phyloP scores from a whole-genome alignment of 2,797 vertebrate species.

The Malurus leucopterus region DNA sequence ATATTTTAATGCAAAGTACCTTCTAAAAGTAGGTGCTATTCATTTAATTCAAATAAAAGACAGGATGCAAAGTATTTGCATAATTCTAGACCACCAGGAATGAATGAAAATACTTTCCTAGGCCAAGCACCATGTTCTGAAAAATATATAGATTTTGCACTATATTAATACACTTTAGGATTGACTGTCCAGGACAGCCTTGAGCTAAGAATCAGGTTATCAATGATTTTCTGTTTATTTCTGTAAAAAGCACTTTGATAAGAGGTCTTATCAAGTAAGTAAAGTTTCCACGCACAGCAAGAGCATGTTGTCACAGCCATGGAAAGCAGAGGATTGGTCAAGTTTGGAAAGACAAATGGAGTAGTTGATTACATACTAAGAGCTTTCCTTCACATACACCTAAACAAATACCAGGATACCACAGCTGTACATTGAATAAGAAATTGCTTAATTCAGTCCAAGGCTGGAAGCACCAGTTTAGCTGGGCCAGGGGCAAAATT shows the following conservation, averaged over 20 bases:
- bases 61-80: neutral
- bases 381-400: slow-evolving; percentile 33
- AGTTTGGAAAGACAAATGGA: slow-evolving; percentile 55
- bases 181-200: neutral
- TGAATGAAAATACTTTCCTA: neutral
- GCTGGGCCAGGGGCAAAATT: neutral
- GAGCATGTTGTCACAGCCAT: neutral
- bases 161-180: neutral
- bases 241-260: slow-evolving; percentile 40
- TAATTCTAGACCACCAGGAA: neutral
- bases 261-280: slow-evolving; percentile 39
- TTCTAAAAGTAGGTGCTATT: neutral
- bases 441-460: slow-evolving; percentile 28
- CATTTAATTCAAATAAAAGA: neutral
- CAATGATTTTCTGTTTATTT: slow-evolving; percentile 50
- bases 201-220: slow-evolving; percentile 38
- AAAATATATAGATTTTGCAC: neutral
- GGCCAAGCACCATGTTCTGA: neutral
- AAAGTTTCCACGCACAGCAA: slow-evolving; percentile 42
- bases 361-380: slow-evolving; percentile 4
- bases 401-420: slow-evolving; percentile 46
- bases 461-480: neutral
- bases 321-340: neutral
- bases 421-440: slow-evolving; percentile 15
- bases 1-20: neutral